Evolutionary conservation across 1,140 invertebrate species (phyloP).

Genomic region (Rhagoletis zephyria): DNA sequence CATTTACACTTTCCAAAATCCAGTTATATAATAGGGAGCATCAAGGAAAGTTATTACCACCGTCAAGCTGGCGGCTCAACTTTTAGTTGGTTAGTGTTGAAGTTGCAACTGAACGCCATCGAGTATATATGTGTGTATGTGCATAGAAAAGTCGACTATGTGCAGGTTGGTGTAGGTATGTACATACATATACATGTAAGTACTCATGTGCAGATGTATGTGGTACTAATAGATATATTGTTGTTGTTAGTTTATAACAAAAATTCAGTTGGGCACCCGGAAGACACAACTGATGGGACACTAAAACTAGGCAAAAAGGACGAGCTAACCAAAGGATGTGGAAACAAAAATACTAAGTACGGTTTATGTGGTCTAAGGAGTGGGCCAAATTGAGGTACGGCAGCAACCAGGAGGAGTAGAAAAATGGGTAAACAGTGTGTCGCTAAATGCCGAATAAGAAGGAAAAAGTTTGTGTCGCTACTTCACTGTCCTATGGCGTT

Average conservation of each 20-base stretch:
- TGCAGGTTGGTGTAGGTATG: not conserved
- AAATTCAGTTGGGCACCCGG: not conserved
- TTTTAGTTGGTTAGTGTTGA: not conserved
- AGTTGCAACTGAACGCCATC: not conserved
- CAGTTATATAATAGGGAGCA: not conserved
- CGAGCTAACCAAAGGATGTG: not conserved
- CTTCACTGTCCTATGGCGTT: no score
- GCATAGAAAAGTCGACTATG: not conserved
- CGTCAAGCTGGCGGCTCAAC: not conserved
- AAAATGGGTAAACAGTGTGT: not conserved
- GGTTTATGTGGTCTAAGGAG: not conserved
- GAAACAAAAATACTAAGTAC: not conserved
- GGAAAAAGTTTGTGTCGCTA: not conserved
- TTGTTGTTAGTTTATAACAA: not conserved
- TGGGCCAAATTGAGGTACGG: not conserved
- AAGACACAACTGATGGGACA: not conserved
- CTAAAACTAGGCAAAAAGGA: not conserved
- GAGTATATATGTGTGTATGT: not conserved
- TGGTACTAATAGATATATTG: not conserved
- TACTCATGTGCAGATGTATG: no score
- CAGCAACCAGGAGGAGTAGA: not conserved
- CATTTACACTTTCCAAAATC: no score
- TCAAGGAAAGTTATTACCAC: not conserved
- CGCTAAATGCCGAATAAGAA: not conserved
- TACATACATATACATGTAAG: no score